A percentile compares a stretch with the other conserved stretches of the same genome.
Evolutionary conservation across 2,888 invertebrate genomes (phyloP).

Genomic region (Crematogaster levior): DNA sequence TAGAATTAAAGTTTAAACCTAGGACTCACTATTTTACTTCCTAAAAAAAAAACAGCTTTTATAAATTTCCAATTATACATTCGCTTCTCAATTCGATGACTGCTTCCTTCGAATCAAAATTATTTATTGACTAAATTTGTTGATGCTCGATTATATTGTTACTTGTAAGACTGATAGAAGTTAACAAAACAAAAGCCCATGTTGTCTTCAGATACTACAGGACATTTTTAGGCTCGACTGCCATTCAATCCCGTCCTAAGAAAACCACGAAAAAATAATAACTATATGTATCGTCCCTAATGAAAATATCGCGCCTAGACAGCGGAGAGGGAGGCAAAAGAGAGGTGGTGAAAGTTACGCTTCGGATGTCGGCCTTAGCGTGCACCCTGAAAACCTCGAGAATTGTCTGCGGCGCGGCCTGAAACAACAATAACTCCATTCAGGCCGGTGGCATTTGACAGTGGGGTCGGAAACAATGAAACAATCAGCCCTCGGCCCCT

Average conservation of each 20-base stretch:
- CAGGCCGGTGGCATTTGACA: conserved; percentile 82
- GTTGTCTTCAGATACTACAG: background rate
- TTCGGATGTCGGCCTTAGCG: conserved; percentile 44
- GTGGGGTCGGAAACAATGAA: conserved; percentile 84
- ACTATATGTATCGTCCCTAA: conserved; percentile 33
- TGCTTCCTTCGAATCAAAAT: background rate
- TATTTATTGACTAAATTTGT: background rate
- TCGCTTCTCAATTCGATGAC: background rate
- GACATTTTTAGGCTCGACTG: background rate
- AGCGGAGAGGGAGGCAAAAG: background rate
- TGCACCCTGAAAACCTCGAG: conserved; percentile 69
- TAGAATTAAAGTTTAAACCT: background rate
- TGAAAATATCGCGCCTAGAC: conserved; percentile 33
- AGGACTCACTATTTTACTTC: background rate
- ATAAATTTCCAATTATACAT: background rate
- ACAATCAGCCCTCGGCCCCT: conserved; percentile 82
- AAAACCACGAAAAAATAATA: conserved; percentile 37
- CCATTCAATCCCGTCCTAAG: background rate
- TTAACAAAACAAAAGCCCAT: background rate
- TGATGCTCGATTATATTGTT: background rate
- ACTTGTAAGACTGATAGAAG: background rate
- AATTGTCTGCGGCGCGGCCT: conserved; percentile 78
- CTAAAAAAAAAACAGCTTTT: background rate
- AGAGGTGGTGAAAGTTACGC: conserved; percentile 21
- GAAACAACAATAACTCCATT: conserved; percentile 83